Base-by-base conservation (phyloP, 2,888 invertebrate species). In the Ischnus inquisitorius region DNA sequence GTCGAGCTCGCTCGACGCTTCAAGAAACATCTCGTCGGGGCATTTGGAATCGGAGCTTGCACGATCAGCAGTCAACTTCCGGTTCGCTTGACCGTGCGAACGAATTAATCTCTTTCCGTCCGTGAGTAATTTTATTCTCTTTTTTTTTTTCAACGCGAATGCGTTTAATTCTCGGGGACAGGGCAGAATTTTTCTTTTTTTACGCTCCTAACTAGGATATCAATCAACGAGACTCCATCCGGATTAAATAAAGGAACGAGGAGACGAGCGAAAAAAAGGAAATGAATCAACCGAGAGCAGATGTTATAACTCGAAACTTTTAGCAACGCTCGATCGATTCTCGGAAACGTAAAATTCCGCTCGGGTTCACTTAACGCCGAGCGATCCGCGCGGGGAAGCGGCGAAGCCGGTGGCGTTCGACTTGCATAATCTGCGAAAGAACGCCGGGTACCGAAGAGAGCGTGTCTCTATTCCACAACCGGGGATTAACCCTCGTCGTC, bases 371-470 rank as follows among this genome's bases (percentile, higher is more conserved):
- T 65, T 51, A 62, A 65, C 51, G 39, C 22, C 25, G 39, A 48
- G 16, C 14, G 48, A 68, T n/a, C 68, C 14, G 48, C 48, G 28
- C 25, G 60, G n/a, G 34, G 60, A 60, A 19, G n/a, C n/a, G 25
- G 51, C 34, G 39, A 62, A 60, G 60, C 60, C 67, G 62, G 3
- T 12, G 19, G 54, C 19, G 43, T 43, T 64, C 39, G 79, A 65
- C 84, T 84, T 80, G 84, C 75, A 76, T 87, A 86, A 86, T 87
- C 82, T 80, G 75, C 69, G 43, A n/a, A 48, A 57, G 71, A 84
- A 82, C 82, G 77, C 43, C 43, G 64, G 28, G n/a, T 3, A 34
- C 48, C 28, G 22, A 22, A 1, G 71, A 39, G 60, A 69, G 60
- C 86, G 86, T 86, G 86, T 78, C 80, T 54, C 48, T 71, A 71